phyloP scores from a whole-genome alignment of 2,113 vertebrate species.

The Phalacrocorax pelagicus region DNA sequence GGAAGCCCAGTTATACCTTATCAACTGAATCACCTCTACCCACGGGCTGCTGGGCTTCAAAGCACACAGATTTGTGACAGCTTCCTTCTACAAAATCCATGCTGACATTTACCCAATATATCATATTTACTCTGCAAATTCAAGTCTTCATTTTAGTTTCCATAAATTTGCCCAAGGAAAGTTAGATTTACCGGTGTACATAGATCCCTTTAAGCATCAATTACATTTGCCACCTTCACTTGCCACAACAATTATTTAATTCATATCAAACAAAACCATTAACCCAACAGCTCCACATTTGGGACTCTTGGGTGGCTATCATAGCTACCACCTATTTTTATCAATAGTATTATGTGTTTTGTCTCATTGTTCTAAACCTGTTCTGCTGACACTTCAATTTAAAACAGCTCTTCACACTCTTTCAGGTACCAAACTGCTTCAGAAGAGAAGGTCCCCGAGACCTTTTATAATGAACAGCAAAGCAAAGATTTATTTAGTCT shows the following conservation, averaged over 20 bases:
- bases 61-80: background rate
- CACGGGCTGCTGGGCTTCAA: background rate
- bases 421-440: background rate
- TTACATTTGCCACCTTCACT: background rate
- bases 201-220: background rate
- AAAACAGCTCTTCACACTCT: background rate
- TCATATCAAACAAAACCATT: background rate
- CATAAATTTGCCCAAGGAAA: background rate
- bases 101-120: background rate
- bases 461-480: background rate
- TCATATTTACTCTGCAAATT: background rate
- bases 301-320: conserved; percentile 24
- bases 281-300: background rate
- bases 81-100: background rate
- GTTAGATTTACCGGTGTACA: background rate
- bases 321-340: conserved; percentile 48
- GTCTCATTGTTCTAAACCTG: conserved; percentile 17
- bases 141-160: background rate
- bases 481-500: conserved; percentile 51
- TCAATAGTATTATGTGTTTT: background rate
- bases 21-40: background rate
- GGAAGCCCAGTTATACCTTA: background rate
- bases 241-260: background rate
- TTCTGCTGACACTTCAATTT: conserved; percentile 14
- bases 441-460: background rate